A percentile compares a stretch with the other conserved stretches of the same genome.
Conservation (phyloP, 2,797 vertebrate species). For the Microctenopoma steveboyesi region DNA sequence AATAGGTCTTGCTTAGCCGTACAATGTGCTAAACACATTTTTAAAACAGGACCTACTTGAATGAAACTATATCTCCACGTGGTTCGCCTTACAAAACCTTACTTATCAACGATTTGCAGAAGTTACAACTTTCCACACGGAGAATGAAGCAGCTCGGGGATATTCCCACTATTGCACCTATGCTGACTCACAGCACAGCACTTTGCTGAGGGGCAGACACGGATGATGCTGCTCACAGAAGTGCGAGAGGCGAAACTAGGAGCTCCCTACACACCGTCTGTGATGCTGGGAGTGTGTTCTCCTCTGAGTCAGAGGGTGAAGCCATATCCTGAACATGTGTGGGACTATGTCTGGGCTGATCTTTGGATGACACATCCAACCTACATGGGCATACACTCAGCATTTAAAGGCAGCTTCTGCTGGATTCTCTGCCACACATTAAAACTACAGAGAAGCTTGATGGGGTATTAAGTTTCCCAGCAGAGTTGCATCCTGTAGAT, state of each 20-base stretch:
- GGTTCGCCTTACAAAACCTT: too few relatives aligned
- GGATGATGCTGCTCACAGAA: conserved; percentile 13
- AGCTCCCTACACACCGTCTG: conserved; percentile 17
- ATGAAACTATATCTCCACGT: too few relatives aligned
- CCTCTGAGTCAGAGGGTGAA: conserved; percentile 64
- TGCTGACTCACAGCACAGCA: conserved; percentile 30
- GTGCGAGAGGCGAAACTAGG: conserved; percentile 21
- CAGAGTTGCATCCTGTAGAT: conserved; percentile 45
- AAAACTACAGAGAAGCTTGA: not conserved
- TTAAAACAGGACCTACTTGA: not conserved
- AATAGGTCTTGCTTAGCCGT: not conserved
- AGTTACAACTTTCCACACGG: not conserved
- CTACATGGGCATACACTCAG: conserved; percentile 9
- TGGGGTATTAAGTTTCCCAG: not conserved
- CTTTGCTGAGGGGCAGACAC: conserved; percentile 3
- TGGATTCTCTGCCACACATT: not conserved
- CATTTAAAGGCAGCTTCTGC: conserved; percentile 3
- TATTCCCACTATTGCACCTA: not conserved
- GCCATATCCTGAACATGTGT: conserved; percentile 5
- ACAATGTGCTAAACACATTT: not conserved
- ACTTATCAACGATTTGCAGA: too few relatives aligned
- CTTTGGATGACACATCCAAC: conserved; percentile 53
- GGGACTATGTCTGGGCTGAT: conserved; percentile 32
- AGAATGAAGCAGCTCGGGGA: not conserved
- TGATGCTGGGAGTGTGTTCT: conserved; percentile 15